Evolutionary conservation across 2,797 vertebrate genomes (phyloP), one percentile per base, ranked within the genome.

Genomic region (Scleropages formosus): DNA sequence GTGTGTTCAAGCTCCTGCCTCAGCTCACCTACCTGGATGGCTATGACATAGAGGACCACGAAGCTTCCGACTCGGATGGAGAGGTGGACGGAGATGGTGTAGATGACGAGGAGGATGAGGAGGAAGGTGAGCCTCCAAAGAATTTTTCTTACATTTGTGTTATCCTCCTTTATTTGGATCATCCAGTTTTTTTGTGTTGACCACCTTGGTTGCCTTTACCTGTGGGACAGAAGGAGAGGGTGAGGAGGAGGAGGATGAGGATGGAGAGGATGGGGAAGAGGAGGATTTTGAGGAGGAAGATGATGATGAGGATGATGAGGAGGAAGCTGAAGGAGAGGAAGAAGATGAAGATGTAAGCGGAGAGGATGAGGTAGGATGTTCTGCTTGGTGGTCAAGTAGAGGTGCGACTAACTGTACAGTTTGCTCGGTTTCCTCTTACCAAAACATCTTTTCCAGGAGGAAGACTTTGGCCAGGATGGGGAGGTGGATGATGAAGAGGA

Each of bases 11-110:
- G 79, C 91, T 96, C 63, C 90, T 97, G 80, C 95, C 95, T 0
- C 94, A 96, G 85, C 93, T 97, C 79, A 95, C 93, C 27, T 96
- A 96, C 82, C 89, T 97, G 85, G 95, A 96, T 20, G 95, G 96
- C 0, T 96, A 94, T 9, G 96, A 97, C 83, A 82, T 89, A 74
- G 94, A 95, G 72, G 95, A 96, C 82, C 89, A 84, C 69, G 96
- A 96, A 84, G 95, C 95, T 1, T 92, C 95, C 0, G 94, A 96
- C 80, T 97, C 96, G 0, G 96, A 97, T 20, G 93, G 93, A 4
- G 96, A 96, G 82, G 94, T 90, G 26, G 95, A 95, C 13, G 94
- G 93, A 72, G 94, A 93, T 3, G 89, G 90, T 4, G 91, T 90
- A 6, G 93, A 95, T 2, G 91, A 93, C 1, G 92, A 93, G 0